phyloP scores from a whole-genome alignment of 2,113 vertebrate species.

The Scolopax mira region DNA sequence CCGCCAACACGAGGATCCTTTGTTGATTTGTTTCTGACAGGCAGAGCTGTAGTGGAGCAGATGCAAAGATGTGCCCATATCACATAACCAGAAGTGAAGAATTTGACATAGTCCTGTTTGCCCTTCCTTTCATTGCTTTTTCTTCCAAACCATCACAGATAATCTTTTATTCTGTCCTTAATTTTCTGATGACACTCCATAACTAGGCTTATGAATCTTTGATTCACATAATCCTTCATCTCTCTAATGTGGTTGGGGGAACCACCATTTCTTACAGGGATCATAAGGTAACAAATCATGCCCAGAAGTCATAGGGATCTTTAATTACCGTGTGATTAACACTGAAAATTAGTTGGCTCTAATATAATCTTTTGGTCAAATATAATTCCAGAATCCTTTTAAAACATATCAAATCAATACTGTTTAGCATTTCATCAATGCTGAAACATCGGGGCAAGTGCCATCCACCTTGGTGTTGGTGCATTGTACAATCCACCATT shows the following conservation, averaged over 20 bases:
- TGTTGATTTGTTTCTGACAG: background rate
- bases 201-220: constrained; percentile 69
- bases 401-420: background rate
- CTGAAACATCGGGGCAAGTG: background rate
- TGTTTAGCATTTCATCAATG: background rate
- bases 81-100: background rate
- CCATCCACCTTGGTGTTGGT: background rate
- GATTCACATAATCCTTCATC: constrained; percentile 54
- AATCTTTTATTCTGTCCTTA: constrained; percentile 62
- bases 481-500: background rate
- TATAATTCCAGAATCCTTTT: background rate
- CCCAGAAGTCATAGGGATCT: background rate
- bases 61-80: background rate
- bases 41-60: background rate
- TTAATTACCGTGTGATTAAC: constrained; percentile 24
- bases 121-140: constrained; percentile 61
- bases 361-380: background rate
- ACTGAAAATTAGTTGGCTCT: background rate
- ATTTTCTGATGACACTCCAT: constrained; percentile 65
- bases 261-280: constrained; percentile 10
- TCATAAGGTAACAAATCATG: background rate
- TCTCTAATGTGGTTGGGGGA: constrained; percentile 15
- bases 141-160: constrained; percentile 56
- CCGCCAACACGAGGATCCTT: background rate
- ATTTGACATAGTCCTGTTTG: constrained; percentile 50